Evolutionary conservation across 2,113 vertebrate genomes (phyloP), one percentile per base, ranked within the genome.

Genomic region (Callipepla californica): DNA sequence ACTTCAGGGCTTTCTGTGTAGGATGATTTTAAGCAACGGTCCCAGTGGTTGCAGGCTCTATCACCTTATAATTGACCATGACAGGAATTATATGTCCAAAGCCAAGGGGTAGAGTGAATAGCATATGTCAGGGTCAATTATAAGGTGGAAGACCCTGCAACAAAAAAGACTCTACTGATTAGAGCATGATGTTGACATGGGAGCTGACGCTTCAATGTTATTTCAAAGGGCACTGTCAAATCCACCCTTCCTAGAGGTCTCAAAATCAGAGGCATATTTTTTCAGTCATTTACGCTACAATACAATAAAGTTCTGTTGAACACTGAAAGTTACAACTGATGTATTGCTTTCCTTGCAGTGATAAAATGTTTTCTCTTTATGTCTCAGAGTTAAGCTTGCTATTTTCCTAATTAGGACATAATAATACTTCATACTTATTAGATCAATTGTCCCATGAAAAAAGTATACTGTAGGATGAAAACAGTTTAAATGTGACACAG

Each of bases 111-210:
- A 94, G 90, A 96, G 91, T 86, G 96, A 96, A 94, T 63, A 96
- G 92, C 96, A 94, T 96, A 97, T 97, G 96, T 96, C 96, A 96
- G 96, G 96, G 96, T 97, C 96, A 97, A 96, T 97, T 97, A 96
- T 66, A 94, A 96, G 94, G 96, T 96, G 94, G 91, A 97, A 95
- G 94, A 93, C 95, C 96, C 91, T 95, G 92, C 18, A 91, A 97
- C 92, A 94, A 92, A 96, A 96, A 95, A 96, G 96, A 94, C 94
- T 93, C 79, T 75, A 94, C 95, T 96, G 96, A 96, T 97, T 96
- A 97, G 95, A 96, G 90, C 76, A 81, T 78, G 81, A 94, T 95
- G 88, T 93, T 97, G 96, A 96, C 96, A 91, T 63, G 90, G 79
- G 70, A 95, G 69, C 74, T 88, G 91, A 95, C 88, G 91, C 80